Percentiles rank a stretch among this genome's conserved stretches.
phyloP scores from a whole-genome alignment of 2,888 invertebrate species.

The Auanema sp. region DNA sequence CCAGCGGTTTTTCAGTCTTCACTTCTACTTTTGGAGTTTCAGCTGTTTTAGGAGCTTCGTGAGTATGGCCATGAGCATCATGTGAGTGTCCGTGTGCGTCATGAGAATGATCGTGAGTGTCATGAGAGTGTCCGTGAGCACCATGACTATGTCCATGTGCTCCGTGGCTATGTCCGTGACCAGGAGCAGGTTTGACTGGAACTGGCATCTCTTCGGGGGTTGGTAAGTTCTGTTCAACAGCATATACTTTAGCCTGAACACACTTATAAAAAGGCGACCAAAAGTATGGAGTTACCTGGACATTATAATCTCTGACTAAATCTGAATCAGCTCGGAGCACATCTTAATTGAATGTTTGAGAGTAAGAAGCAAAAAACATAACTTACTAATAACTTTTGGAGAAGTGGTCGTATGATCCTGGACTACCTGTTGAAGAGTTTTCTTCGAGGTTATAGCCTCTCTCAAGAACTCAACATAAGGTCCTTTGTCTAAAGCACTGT shows the following conservation, averaged over 20 bases:
- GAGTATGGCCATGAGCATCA: constrained; percentile 8
- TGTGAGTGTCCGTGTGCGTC: constrained; percentile 18
- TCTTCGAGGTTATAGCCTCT: constrained; percentile 36
- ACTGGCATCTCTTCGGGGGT: constrained; percentile 32
- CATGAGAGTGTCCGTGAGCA: constrained; percentile 38
- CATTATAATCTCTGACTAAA: constrained; percentile 45
- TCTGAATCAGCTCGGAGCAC: constrained; percentile 36
- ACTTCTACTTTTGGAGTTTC: constrained; percentile 1
- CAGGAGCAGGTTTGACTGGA: constrained; percentile 27
- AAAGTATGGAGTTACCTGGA: constrained; percentile 20
- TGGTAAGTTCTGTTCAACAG: constrained; percentile 28
- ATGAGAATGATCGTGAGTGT: constrained; percentile 22
- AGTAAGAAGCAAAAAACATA: neutral
- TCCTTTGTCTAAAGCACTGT: constrained; percentile 30
- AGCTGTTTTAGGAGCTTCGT: constrained; percentile 5
- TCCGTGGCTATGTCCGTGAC: constrained; percentile 44
- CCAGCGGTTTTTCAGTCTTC: neutral
- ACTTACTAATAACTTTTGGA: constrained; percentile 28
- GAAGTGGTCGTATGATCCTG: constrained; percentile 34
- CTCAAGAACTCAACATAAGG: constrained; percentile 43
- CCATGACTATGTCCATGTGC: constrained; percentile 36
- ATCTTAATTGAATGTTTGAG: constrained; percentile 14
- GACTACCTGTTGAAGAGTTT: constrained; percentile 35
- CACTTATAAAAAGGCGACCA: no score
- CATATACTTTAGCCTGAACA: constrained; percentile 8